Conservation (phyloP, 2,113 vertebrate species). For the Epinephelus lanceolatus region DNA sequence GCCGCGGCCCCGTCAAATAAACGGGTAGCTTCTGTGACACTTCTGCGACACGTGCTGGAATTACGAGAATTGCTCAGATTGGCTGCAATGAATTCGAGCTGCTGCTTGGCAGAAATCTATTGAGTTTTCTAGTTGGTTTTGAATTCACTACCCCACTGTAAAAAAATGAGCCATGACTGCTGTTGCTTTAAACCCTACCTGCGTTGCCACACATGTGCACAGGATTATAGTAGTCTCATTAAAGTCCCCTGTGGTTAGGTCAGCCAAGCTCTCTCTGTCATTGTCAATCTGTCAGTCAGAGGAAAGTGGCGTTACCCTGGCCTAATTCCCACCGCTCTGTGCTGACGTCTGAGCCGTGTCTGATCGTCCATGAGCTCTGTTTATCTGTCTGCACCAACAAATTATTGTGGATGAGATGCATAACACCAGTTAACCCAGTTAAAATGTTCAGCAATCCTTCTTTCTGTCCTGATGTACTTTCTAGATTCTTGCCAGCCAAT, state of each 20-base stretch:
- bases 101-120: too few relatives aligned
- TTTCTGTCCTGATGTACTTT: not conserved
- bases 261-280: conserved; percentile 66
- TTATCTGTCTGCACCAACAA: conserved; percentile 31
- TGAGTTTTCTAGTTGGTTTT: too few relatives aligned
- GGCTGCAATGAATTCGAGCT: too few relatives aligned
- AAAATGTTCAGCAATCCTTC: not conserved
- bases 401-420: not conserved
- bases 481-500: conserved; percentile 94
- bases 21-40: too few relatives aligned
- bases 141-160: too few relatives aligned
- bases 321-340: conserved; percentile 62
- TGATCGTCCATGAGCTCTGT: conserved; percentile 38
- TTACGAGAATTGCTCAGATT: too few relatives aligned
- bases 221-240: conserved; percentile 75
- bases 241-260: conserved; percentile 60
- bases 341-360: conserved; percentile 48
- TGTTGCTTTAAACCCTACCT: conserved; percentile 48
- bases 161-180: conserved; percentile 2
- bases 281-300: conserved; percentile 67
- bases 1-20: too few relatives aligned
- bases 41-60: too few relatives aligned
- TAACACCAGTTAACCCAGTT: not conserved
- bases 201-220: conserved; percentile 48
- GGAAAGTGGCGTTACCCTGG: conserved; percentile 69